Evolutionary conservation across 2,113 vertebrate species (phyloP).

Genomic region (Antigone vipio): DNA sequence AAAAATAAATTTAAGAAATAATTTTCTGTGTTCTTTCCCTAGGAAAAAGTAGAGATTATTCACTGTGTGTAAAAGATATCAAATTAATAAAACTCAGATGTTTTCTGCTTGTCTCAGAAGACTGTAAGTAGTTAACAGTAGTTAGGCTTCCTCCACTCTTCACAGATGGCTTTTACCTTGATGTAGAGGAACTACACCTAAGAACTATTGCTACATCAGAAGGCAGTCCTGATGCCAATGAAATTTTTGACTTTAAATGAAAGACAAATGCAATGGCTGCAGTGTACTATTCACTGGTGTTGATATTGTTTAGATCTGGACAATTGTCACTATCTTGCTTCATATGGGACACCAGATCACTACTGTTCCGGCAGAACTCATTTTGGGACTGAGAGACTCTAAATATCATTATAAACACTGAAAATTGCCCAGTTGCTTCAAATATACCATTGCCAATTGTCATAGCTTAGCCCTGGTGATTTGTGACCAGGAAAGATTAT

Average conservation of each 20-base stretch:
- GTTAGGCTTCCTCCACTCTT: not conserved
- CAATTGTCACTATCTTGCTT: not conserved
- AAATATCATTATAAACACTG: not conserved
- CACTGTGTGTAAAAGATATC: not conserved
- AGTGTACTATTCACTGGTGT: not conserved
- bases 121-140: not conserved
- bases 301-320: not conserved
- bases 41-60: not conserved
- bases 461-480: not conserved
- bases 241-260: not conserved
- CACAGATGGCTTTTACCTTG: not conserved
- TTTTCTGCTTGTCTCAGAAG: not conserved
- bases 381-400: not conserved
- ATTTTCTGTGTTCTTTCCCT: not conserved
- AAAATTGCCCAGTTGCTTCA: not conserved
- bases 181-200: not conserved
- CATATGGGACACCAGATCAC: not conserved
- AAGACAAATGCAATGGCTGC: not conserved
- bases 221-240: not conserved
- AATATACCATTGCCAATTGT: not conserved
- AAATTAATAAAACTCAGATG: not conserved
- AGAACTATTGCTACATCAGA: not conserved
- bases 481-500: not conserved
- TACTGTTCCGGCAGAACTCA: not conserved
- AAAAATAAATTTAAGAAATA: not conserved